Evolutionary conservation across 2,797 vertebrate genomes (phyloP), one percentile per base, ranked within the genome.

Genomic region (Parambassis ranga): DNA sequence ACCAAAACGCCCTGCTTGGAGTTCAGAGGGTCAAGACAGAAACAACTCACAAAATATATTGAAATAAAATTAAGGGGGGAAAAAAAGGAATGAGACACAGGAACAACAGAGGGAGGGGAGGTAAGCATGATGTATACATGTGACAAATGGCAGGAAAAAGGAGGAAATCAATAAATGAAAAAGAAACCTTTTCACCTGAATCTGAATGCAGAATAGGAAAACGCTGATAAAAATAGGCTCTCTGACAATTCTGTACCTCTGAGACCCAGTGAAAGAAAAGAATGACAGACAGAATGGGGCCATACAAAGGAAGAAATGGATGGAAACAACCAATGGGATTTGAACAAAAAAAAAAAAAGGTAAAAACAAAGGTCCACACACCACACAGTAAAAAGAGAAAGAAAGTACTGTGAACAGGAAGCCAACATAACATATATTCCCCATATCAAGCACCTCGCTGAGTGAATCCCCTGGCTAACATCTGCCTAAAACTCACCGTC

Each of bases 181-280:
- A 77, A 89, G 70, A 87, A 88, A 72, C 79, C 57, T 50, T 15
- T 92, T 97, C 96, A 96, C 95, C 96, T 96, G 95, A 92, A 90
- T 97, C 94, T 90, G 95, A 93, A 92, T 96, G 96, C 71, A 97
- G 95, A 90, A 97, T 90, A 92, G 96, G 95, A 95, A 96, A 98
- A 87, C 93, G 94, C 66, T 93, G 93, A 94, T 96, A 97, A 94
- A 97, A 97, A 95, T 95, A 97, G 90, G 95, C 95, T 95, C 94
- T 96, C 91, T 96, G 96, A 93, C 92, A 91, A 86, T 85, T 94
- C 91, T 93, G 93, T 89, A 98, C 90, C 93, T 97, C 95, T 96
- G 92, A 92, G 90, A 89, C 89, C 94, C 78, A 62, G 90, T 84
- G 18, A 66, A 42, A 90, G 20, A 57, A 67, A 89, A 78, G 46